phyloP scores from a whole-genome alignment of 2,888 invertebrate genomes.

The Andricus quercusramuli region DNA sequence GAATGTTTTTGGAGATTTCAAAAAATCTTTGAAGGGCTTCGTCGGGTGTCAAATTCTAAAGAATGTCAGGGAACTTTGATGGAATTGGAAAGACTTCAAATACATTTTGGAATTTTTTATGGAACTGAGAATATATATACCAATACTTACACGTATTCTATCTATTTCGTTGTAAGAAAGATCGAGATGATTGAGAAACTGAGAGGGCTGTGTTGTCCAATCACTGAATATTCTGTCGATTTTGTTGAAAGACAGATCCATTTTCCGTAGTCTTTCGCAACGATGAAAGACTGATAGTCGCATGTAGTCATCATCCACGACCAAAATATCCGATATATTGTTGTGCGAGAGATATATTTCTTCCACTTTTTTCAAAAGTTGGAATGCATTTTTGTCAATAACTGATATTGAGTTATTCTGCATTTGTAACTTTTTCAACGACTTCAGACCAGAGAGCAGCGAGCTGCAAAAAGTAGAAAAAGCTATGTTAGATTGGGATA shows the following conservation, averaged over 20 bases:
- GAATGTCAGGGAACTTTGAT: no score
- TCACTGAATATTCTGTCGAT: constrained; percentile 83
- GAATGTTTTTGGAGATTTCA: no score
- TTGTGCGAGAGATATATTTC: constrained; percentile 81
- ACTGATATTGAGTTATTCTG: constrained; percentile 79
- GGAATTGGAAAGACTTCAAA: no score
- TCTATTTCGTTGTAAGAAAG: constrained; percentile 84
- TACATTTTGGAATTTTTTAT: neutral
- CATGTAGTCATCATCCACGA: neutral
- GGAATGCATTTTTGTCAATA: constrained; percentile 80
- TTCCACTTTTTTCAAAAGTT: constrained; percentile 79
- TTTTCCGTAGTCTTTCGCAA: constrained; percentile 80
- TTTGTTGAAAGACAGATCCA: constrained; percentile 84
- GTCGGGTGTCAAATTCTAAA: no score
- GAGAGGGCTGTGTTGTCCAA: constrained; percentile 80
- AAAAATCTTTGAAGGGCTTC: no score
- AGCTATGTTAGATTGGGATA: constrained; percentile 23
- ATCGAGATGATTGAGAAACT: constrained; percentile 82
- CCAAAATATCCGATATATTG: constrained; percentile 71
- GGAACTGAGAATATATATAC: neutral
- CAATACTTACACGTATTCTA: constrained; percentile 79
- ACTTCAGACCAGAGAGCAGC: constrained; percentile 74
- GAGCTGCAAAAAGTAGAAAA: constrained; percentile 67
- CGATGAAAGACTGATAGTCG: constrained; percentile 72
- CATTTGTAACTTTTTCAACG: constrained; percentile 80